A percentile compares a stretch with the other conserved stretches of the same genome.
phyloP scores from a whole-genome alignment of 2,797 vertebrate genomes.

The Aeoliscus strigatus region DNA sequence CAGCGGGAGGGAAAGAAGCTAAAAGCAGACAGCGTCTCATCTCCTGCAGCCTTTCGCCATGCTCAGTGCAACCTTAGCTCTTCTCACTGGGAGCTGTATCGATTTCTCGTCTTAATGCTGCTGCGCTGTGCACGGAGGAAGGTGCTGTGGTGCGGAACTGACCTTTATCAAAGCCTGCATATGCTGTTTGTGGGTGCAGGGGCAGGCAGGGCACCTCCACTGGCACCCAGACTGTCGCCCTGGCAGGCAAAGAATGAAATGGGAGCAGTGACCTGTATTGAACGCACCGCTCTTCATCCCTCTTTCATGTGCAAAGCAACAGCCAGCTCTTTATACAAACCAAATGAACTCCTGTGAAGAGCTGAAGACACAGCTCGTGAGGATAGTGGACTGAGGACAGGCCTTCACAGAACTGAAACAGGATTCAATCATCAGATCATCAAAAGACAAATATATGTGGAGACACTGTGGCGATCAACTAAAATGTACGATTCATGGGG shows the following conservation, averaged over 20 bases:
- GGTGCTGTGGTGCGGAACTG: slow-evolving; percentile 39
- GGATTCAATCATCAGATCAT: no score
- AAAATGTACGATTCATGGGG: no score
- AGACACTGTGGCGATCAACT: no score
- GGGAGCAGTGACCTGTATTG: slow-evolving; percentile 31
- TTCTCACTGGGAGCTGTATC: slow-evolving; percentile 40
- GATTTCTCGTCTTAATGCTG: slow-evolving; percentile 48
- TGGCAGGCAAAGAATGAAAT: slow-evolving; percentile 22
- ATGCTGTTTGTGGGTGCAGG: slow-evolving; percentile 37
- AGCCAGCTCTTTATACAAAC: neutral
- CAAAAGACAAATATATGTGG: no score
- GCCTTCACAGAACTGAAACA: no score
- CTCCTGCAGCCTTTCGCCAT: slow-evolving; percentile 11
- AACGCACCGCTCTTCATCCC: slow-evolving; percentile 11
- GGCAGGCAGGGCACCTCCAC: slow-evolving; percentile 29
- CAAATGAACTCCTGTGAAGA: neutral
- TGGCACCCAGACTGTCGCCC: slow-evolving; percentile 18
- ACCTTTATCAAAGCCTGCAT: slow-evolving; percentile 64
- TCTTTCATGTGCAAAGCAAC: slow-evolving; percentile 7
- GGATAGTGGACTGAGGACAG: no score
- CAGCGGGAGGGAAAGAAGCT: neutral
- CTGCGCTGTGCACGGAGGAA: slow-evolving; percentile 36
- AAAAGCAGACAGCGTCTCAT: slow-evolving; percentile 11
- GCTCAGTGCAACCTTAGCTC: slow-evolving; percentile 16
- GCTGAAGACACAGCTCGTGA: neutral